phyloP scores from a whole-genome alignment of 2,797 vertebrate genomes.

The Pangasius krempfi region DNA sequence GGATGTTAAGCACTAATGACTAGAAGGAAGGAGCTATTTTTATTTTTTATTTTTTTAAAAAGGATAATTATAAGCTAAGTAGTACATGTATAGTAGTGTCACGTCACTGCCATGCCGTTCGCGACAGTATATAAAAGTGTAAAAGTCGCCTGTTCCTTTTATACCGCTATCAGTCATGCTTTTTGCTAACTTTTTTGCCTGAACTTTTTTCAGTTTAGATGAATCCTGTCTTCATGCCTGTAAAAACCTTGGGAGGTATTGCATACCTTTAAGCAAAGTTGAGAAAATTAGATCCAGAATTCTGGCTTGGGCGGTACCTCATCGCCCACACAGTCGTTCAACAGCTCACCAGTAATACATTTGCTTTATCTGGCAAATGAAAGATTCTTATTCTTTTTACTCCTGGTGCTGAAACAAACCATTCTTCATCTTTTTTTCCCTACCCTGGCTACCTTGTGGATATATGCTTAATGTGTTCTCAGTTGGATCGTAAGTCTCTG shows the following conservation, averaged over 20 bases:
- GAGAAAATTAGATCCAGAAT: constrained; percentile 80
- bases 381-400: constrained; percentile 41
- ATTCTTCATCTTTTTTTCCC: constrained; percentile 30
- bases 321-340: constrained; percentile 68
- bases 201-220: constrained; percentile 67
- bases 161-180: not conserved
- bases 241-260: constrained; percentile 75
- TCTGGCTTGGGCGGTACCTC: constrained; percentile 73
- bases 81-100: not conserved
- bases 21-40: not conserved
- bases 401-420: constrained; percentile 56
- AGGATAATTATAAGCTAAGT: not conserved
- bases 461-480: not conserved
- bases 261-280: constrained; percentile 65
- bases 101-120: not conserved
- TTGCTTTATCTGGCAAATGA: constrained; percentile 69
- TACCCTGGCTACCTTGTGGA: constrained; percentile 7
- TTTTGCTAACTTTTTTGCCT: constrained; percentile 27
- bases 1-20: not conserved
- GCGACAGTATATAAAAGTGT: not conserved
- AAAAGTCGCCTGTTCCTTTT: not conserved
- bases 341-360: constrained; percentile 60
- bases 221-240: constrained; percentile 75
- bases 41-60: not conserved
- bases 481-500: not conserved